Evolutionary conservation across 2,888 invertebrate genomes (phyloP).

Genomic region (Autographa gamma): DNA sequence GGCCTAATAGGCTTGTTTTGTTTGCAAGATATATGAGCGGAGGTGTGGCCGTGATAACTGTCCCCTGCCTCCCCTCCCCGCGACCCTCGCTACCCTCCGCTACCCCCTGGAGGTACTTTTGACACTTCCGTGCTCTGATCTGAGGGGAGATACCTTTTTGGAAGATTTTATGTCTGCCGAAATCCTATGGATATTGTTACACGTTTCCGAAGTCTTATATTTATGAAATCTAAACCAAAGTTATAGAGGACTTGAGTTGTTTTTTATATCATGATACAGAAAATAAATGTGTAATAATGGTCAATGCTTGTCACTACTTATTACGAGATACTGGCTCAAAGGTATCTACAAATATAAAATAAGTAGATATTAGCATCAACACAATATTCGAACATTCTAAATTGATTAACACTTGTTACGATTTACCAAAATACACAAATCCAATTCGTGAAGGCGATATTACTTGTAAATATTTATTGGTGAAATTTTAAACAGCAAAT

Average conservation of each 20-base stretch:
- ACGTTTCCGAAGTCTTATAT: background rate
- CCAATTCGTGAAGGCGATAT: slow-evolving; percentile 32
- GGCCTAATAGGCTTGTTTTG: slow-evolving; percentile 53
- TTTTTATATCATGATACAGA: background rate
- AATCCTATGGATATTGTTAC: background rate
- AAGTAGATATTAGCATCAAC: slow-evolving; percentile 14
- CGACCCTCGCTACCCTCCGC: background rate
- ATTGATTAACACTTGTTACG: slow-evolving; percentile 42
- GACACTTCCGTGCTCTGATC: background rate
- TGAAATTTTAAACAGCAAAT: slow-evolving; percentile 45
- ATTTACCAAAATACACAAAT: slow-evolving; percentile 43
- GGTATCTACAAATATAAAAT: too few relatives aligned
- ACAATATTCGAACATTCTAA: slow-evolving; percentile 31
- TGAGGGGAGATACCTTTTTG: background rate
- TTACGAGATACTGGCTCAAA: too few relatives aligned
- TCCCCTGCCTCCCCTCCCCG: background rate
- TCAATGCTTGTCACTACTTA: too few relatives aligned
- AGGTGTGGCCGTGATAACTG: slow-evolving; percentile 25
- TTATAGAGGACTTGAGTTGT: background rate
- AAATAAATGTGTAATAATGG: background rate
- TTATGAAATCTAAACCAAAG: background rate
- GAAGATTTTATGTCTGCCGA: background rate
- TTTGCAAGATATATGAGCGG: slow-evolving; percentile 33
- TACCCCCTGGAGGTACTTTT: background rate
- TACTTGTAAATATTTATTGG: slow-evolving; percentile 36